These are phyloP conservation scores for Brachionus rubens DNA, from an alignment of 1,140 invertebrate species.

Conservation along the genomic window DNA sequence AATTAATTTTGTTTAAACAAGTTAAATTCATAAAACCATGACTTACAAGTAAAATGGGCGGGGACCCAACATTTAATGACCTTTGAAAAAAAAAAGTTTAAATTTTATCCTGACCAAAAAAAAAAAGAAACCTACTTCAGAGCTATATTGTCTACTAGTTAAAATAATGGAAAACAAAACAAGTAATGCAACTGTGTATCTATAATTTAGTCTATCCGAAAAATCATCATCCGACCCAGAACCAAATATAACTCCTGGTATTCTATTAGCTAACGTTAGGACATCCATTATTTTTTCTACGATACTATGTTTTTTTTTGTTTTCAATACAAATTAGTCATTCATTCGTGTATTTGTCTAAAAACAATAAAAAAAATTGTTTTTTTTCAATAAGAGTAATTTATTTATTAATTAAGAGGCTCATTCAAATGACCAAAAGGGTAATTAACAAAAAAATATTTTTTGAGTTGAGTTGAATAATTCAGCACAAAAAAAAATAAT, in stretches of 20 bases:
- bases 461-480: too few relatives aligned
- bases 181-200: conserved; percentile 43
- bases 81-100: conserved; percentile 5
- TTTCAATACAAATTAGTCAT: too few relatives aligned
- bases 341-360: too few relatives aligned
- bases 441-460: too few relatives aligned
- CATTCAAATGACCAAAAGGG: too few relatives aligned
- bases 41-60: conserved; percentile 37
- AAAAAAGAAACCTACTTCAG: conserved; percentile 1
- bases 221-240: conserved; percentile 36
- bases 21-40: background rate
- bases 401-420: too few relatives aligned
- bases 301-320: background rate
- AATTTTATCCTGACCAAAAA: background rate
- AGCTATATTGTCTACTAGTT: conserved; percentile 42
- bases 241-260: conserved; percentile 36
- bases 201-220: conserved; percentile 43
- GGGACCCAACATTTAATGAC: conserved; percentile 46
- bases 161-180: conserved; percentile 45
- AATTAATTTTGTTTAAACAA: background rate
- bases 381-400: too few relatives aligned
- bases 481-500: too few relatives aligned
- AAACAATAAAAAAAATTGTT: too few relatives aligned
- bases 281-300: conserved; percentile 12
- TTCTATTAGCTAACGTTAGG: conserved; percentile 19